Evolutionary conservation across 2,113 vertebrate genomes (phyloP), one percentile per base, ranked within the genome.

Genomic region (Spermophilus dauricus): DNA sequence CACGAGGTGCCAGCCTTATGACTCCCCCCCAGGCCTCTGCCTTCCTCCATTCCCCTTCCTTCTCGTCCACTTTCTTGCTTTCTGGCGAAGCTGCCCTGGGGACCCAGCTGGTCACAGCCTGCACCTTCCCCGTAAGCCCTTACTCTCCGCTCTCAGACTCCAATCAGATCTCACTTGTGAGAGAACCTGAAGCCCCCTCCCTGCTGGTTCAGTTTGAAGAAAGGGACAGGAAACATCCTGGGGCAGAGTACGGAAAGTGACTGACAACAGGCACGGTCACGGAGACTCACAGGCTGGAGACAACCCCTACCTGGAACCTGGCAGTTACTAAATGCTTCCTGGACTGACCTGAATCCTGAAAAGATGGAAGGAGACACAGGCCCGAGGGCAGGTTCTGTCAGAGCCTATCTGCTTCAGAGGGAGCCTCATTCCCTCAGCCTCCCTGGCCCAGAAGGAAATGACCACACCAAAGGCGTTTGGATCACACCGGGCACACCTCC

Each of bases 121-220:
- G n/a, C 24, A 8, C 75, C 88, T 77, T 92, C 91, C 69, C 4
- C 6, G n/a, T 51, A 78, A 86, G 56, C 82, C 73, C 92, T 73
- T 32, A 34, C 12, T 51, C 45, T 84, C 85, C 48, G 42, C 70
- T 83, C 16, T 95, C 39, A 76, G 87, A 81, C 39, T 77, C 67
- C 16, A 28, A 81, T 51, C 82, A 56, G 67, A 48, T 93, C 75
- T 80, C 39, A 93, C 58, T 45, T 72, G 32, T 51, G 63, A 85
- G 69, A 84, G 56, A 86, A 48, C 65, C 75, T 0, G 2, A 78
- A 56, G 70, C 92, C 77, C 85, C 76, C 58, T 76, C 48, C 5
- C 80, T 86, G 61, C 67, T 89, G 20, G 73, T 48, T 97, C 42
- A 80, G 73, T 91, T 95, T 94, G 86, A 95, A 88, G 81, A 26